phyloP scores from a whole-genome alignment of 1,140 invertebrate genomes.

The Lucilia cuprina region DNA sequence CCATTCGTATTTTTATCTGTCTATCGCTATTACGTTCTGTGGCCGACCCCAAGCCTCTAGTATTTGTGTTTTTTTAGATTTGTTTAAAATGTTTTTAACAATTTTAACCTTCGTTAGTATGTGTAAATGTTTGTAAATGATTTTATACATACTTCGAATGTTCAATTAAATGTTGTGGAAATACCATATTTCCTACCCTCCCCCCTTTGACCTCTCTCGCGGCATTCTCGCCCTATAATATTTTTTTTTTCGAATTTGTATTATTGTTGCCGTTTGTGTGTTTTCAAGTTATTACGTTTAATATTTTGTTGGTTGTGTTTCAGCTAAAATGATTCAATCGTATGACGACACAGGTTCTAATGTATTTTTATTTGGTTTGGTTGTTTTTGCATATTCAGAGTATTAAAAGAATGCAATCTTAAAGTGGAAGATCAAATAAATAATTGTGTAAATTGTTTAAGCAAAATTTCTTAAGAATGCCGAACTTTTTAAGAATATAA shows the following conservation, averaged over 20 bases:
- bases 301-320: not conserved
- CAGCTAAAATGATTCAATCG: not conserved
- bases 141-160: not conserved
- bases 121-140: not conserved
- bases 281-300: not conserved
- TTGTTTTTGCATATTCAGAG: not conserved
- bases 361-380: not conserved
- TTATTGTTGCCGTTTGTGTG: not conserved
- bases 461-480: too few species aligned
- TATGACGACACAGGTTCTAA: not conserved
- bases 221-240: not conserved
- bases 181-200: not conserved
- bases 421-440: too few species aligned
- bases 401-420: too few species aligned
- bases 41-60: too few species aligned
- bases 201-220: not conserved
- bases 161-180: slow-evolving; percentile 14
- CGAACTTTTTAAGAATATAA: too few species aligned
- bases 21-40: not conserved
- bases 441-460: too few species aligned
- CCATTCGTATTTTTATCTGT: too few species aligned
- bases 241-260: not conserved
- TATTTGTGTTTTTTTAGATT: too few species aligned
- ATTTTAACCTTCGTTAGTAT: not conserved
- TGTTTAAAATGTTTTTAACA: not conserved